Percentiles rank a stretch among this genome's conserved stretches.
phyloP scores from a whole-genome alignment of 2,797 vertebrate species.

The Dermochelys coriacea region DNA sequence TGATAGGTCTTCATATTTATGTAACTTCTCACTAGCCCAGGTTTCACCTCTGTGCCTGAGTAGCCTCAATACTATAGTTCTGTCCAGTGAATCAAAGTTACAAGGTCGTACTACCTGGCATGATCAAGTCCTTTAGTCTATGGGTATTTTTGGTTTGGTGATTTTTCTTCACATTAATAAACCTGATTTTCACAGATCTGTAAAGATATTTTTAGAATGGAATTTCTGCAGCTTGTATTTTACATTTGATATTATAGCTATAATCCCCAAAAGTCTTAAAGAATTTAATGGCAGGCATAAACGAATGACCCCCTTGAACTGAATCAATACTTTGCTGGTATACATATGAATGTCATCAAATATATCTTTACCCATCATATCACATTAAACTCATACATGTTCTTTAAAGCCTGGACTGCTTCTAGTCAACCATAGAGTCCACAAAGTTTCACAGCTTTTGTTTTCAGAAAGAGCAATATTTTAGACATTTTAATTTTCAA shows the following conservation, averaged over 20 bases:
- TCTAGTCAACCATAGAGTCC: neutral
- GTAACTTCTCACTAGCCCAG: neutral
- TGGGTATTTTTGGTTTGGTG: neutral
- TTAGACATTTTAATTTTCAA: neutral
- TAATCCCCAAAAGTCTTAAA: neutral
- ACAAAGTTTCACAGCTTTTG: neutral
- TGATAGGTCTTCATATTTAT: neutral
- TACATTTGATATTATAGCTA: neutral
- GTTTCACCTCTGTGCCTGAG: neutral
- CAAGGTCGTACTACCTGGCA: neutral
- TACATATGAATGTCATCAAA: neutral
- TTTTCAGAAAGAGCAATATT: slow-evolving; percentile 16
- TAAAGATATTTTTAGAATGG: slow-evolving; percentile 13
- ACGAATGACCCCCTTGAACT: neutral
- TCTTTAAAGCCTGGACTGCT: neutral
- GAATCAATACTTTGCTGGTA: neutral
- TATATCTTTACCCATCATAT: neutral
- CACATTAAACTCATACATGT: slow-evolving; percentile 1
- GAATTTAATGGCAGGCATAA: slow-evolving; percentile 22
- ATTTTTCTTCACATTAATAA: neutral
- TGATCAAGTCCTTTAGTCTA: neutral
- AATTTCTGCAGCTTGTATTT: neutral
- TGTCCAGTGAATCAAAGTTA: neutral
- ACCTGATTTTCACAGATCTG: neutral
- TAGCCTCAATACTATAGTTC: neutral